Conservation (phyloP, 2,797 vertebrate genomes). For the Chrysolophus pictus region DNA sequence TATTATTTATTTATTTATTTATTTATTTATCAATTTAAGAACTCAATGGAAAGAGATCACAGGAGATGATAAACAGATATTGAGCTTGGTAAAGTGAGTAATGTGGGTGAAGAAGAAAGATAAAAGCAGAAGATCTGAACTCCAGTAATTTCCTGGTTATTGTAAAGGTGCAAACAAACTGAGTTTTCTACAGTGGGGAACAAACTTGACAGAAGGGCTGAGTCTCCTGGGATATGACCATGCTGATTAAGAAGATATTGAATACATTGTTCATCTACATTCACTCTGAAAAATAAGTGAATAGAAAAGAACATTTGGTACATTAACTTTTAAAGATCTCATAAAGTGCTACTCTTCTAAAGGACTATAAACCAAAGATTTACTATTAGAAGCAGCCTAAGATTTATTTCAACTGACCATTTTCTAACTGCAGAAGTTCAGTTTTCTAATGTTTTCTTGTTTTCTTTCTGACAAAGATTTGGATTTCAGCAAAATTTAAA, state of each 20-base stretch:
- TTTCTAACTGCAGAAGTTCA: background rate
- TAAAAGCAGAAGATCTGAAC: background rate
- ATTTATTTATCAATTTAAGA: conserved; percentile 26
- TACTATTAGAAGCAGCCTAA: background rate
- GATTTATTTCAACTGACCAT: background rate
- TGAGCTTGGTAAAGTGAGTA: background rate
- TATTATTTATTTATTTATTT: background rate
- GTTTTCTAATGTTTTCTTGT: background rate
- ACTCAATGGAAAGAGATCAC: background rate
- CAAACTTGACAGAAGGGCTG: background rate
- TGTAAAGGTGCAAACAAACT: background rate
- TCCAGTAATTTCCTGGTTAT: conserved; percentile 54
- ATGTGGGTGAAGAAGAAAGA: conserved; percentile 14
- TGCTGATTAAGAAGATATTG: conserved; percentile 7
- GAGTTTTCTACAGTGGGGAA: background rate
- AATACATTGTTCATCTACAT: background rate
- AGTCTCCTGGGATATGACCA: background rate
- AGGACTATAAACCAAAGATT: background rate
- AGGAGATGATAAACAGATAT: background rate
- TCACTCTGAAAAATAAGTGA: background rate
- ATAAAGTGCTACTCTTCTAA: background rate
- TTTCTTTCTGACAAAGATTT: background rate
- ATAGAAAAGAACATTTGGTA: background rate
- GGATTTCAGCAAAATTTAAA: background rate
- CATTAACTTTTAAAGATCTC: background rate